These are phyloP conservation scores for Drosophila rufa DNA, from an alignment of 1,140 invertebrate genomes.

Conservation along the genomic window DNA sequence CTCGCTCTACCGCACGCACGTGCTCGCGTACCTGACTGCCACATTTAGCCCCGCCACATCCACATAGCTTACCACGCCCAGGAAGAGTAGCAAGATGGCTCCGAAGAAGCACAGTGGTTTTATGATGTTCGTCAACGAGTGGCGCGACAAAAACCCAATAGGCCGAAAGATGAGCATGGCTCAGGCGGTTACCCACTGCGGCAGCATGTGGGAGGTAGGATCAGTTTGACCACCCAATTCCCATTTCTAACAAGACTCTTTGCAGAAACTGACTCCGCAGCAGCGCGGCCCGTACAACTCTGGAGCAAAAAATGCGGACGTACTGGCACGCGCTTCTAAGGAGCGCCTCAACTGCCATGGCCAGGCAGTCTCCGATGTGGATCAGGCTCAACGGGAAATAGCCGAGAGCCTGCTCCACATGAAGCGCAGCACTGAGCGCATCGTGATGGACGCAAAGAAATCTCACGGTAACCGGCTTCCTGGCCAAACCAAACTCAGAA, in stretches of 20 bases:
- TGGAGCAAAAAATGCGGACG: constrained; percentile 38
- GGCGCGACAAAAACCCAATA: constrained; percentile 13
- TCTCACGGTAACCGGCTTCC: constrained; percentile 36
- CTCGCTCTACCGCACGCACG: constrained; percentile 17
- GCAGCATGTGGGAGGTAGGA: constrained; percentile 44
- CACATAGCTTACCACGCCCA: constrained; percentile 11
- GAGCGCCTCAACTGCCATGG: constrained; percentile 58
- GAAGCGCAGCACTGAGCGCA: constrained; percentile 64
- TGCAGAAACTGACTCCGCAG: constrained; percentile 48
- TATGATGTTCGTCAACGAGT: constrained; percentile 62
- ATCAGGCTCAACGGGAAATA: constrained; percentile 29
- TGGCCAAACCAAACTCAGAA: background rate
- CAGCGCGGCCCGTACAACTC: constrained; percentile 50
- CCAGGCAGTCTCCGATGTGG: constrained; percentile 26
- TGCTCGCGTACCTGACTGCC: background rate
- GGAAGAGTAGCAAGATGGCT: constrained; percentile 30
- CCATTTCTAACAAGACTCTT: background rate
- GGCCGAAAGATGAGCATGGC: constrained; percentile 8
- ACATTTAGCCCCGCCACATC: background rate
- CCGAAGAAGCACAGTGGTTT: constrained; percentile 58
- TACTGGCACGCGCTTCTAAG: background rate
- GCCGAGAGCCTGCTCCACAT: constrained; percentile 28
- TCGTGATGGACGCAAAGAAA: constrained; percentile 37
- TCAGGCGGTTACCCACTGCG: constrained; percentile 45
- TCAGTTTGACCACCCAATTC: background rate